These are phyloP conservation scores for Perdita meconis DNA, from an alignment of 2,888 invertebrate genomes.

Conservation along the genomic window DNA sequence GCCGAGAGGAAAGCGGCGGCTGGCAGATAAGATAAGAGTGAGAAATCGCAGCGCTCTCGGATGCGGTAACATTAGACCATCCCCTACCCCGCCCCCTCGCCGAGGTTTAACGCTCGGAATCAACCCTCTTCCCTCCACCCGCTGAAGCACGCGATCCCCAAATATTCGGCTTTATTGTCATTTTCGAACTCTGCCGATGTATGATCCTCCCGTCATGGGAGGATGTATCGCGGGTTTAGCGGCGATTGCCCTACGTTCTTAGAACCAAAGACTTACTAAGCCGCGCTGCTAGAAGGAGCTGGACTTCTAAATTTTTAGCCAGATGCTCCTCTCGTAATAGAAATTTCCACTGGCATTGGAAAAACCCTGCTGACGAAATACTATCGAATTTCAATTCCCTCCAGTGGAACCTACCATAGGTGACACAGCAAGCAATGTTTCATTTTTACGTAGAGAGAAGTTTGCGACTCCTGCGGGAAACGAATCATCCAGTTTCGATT, in stretches of 20 bases:
- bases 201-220: slow-evolving; percentile 42
- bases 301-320: no score
- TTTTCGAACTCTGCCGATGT: slow-evolving; percentile 15
- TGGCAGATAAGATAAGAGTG: slow-evolving; percentile 82
- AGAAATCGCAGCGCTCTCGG: slow-evolving; percentile 81
- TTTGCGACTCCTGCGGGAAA: no score
- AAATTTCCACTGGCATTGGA: no score
- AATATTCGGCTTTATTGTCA: slow-evolving; percentile 43
- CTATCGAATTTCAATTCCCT: no score
- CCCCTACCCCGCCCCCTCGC: slow-evolving; percentile 37
- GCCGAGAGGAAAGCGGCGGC: slow-evolving; percentile 49
- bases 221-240: slow-evolving; percentile 70
- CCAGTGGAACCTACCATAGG: no score
- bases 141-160: slow-evolving; percentile 29
- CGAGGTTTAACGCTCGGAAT: no score
- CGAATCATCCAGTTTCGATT: slow-evolving; percentile 54
- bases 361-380: no score
- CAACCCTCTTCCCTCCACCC: not conserved
- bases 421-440: no score
- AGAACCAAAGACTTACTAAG: no score
- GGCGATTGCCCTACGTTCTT: slow-evolving; percentile 53
- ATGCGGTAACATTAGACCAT: slow-evolving; percentile 79
- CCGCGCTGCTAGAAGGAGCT: no score
- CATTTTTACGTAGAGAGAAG: no score
- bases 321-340: no score